A percentile compares a stretch with the other conserved stretches of the same genome.
Evolutionary conservation across 2,113 vertebrate genomes (phyloP).

Genomic region (Pelmatolapia mariae): DNA sequence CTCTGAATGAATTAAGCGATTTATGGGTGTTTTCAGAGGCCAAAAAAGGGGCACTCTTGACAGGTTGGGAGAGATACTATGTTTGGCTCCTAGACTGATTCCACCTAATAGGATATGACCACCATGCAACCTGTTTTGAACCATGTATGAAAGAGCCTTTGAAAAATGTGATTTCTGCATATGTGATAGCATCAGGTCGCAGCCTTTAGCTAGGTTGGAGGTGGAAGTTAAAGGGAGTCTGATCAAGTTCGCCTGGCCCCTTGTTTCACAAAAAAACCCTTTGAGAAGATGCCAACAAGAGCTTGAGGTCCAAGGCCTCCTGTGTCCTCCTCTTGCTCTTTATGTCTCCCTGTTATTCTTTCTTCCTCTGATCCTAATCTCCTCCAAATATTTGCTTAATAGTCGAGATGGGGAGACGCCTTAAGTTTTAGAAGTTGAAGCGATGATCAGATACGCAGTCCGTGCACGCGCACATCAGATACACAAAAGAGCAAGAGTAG

Average conservation of each 20-base stretch:
- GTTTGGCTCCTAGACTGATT: background rate
- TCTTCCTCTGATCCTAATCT: constrained; percentile 49
- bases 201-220: constrained; percentile 8
- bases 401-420: constrained; percentile 61
- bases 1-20: background rate
- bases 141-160: constrained; percentile 11
- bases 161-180: background rate
- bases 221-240: constrained; percentile 36
- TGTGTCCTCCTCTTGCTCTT: constrained; percentile 38
- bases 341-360: constrained; percentile 4
- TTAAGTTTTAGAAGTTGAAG: constrained; percentile 26
- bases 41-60: background rate
- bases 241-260: constrained; percentile 30
- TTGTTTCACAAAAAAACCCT: constrained; percentile 60
- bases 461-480: background rate
- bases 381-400: constrained; percentile 66
- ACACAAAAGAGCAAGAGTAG: background rate
- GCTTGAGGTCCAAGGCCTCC: constrained; percentile 49
- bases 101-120: constrained; percentile 16
- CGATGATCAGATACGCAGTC: constrained; percentile 13
- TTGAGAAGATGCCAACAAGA: constrained; percentile 66
- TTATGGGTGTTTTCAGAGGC: background rate
- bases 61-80: background rate
- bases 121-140: background rate
- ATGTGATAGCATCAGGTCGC: background rate